A percentile compares a stretch with the other conserved stretches of the same genome.
These are phyloP conservation scores for Pogonocichla stellata DNA, from an alignment of 2,113 vertebrate species.

Conservation along the genomic window DNA sequence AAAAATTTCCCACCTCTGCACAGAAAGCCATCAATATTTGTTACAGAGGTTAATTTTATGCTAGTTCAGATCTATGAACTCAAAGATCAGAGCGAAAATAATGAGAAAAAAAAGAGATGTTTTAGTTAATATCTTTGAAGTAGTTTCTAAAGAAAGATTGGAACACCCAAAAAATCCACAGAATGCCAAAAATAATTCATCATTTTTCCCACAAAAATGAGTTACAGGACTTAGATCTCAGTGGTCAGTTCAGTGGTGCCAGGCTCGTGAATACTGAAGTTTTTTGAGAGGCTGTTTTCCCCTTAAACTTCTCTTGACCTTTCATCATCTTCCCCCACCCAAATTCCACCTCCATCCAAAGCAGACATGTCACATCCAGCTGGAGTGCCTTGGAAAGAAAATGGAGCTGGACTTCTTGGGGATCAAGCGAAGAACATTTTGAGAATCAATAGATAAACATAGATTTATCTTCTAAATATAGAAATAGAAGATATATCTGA, in stretches of 20 bases:
- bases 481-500: background rate
- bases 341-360: background rate
- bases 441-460: background rate
- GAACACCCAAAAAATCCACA: background rate
- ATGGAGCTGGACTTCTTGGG: background rate
- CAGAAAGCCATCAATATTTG: background rate
- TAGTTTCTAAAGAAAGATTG: background rate
- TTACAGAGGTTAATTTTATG: background rate
- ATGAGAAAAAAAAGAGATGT: background rate
- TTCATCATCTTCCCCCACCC: background rate
- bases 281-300: background rate
- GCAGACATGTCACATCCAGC: background rate
- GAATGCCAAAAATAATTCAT: background rate
- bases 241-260: background rate
- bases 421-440: background rate
- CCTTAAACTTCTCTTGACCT: conserved; percentile 13
- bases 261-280: background rate
- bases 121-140: conserved; percentile 43
- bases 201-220: background rate
- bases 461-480: background rate
- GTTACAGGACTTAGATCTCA: background rate
- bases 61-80: background rate
- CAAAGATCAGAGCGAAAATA: background rate
- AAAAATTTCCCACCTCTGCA: background rate
- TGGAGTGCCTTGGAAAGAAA: background rate